Evolutionary conservation across 2,888 invertebrate species (phyloP), one percentile per base, ranked within the genome.

Genomic region (Petrophora chlorosata): DNA sequence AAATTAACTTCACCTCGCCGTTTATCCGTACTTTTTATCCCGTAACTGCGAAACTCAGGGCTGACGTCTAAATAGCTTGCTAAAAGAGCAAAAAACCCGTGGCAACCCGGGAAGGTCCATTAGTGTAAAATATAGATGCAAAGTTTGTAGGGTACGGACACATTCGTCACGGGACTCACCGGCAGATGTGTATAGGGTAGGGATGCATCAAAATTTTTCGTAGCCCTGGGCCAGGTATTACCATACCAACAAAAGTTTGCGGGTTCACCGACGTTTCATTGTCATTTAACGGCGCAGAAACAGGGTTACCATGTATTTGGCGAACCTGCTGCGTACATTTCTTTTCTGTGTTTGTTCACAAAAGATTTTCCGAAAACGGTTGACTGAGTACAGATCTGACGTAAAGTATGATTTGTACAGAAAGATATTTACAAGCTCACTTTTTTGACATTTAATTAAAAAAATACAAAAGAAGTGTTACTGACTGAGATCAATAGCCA

Each of bases 191-290:
- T 53, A 38, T 35, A 30, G 34, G 33, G 42, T 32, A 47, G 29
- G 30, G 39, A 75, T 73, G 69, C 76, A 75, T 62, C 65, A 64
- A 68, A 72, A 76, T 76, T 76, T 73, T 68, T 75, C 74, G 74
- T 75, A 58, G 65, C 68, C 53, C 55, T 59, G 54, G 66, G 69
- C 64, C 48, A 59, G 57, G 65, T 72, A 79, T 79, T 79, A 70
- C 59, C 77, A 74, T 77, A n/a, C n/a, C n/a, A 72, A 76, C 73
- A 77, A 75, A 69, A 70, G 71, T 68, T 61, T 59, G 62, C 49
- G 62, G 61, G 40, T 32, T 48, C 51, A 52, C 39, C 57, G 17
- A 17, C 17, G 58, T 69, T 76, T 70, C 70, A 59, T 60, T 54
- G 47, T 67, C 69, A 71, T 79, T 79, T 74, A 71, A 73, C 71